A percentile compares a stretch with the other conserved stretches of the same genome.
Evolutionary conservation across 2,113 vertebrate genomes (phyloP).

Genomic region (Malaclemys terrapin): DNA sequence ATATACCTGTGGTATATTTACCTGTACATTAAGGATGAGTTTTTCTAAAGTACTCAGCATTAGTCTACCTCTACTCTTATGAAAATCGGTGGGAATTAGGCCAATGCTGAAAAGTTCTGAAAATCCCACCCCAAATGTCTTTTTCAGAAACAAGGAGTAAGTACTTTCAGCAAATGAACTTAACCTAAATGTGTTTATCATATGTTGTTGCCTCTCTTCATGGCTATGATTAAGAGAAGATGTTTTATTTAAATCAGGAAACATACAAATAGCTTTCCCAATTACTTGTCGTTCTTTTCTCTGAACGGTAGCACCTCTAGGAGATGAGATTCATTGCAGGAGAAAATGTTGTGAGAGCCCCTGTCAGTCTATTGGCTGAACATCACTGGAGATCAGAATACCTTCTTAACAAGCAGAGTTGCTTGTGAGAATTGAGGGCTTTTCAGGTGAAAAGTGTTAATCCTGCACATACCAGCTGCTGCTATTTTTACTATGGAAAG

Average conservation of each 20-base stretch:
- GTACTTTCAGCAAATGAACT: not conserved
- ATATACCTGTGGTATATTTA: not conserved
- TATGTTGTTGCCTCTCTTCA: not conserved
- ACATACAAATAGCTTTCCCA: not conserved
- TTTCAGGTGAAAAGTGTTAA: not conserved
- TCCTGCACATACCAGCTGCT: not conserved
- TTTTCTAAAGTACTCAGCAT: not conserved
- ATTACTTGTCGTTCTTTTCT: not conserved
- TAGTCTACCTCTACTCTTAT: not conserved
- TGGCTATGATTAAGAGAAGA: not conserved
- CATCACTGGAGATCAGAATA: not conserved
- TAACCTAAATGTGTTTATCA: not conserved
- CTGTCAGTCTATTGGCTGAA: not conserved
- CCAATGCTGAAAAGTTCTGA: not conserved
- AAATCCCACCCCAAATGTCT: not conserved
- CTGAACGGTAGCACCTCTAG: not conserved
- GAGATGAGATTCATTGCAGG: not conserved
- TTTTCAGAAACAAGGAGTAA: not conserved
- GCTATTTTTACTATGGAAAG: not conserved
- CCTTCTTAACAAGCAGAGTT: not conserved
- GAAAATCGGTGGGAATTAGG: not conserved
- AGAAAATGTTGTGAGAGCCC: not conserved
- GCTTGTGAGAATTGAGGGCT: not conserved
- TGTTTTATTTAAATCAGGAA: not conserved
- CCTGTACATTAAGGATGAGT: not conserved